These are phyloP conservation scores for Dryomyza anilis DNA, from an alignment of 2,888 invertebrate species.

Conservation along the genomic window DNA sequence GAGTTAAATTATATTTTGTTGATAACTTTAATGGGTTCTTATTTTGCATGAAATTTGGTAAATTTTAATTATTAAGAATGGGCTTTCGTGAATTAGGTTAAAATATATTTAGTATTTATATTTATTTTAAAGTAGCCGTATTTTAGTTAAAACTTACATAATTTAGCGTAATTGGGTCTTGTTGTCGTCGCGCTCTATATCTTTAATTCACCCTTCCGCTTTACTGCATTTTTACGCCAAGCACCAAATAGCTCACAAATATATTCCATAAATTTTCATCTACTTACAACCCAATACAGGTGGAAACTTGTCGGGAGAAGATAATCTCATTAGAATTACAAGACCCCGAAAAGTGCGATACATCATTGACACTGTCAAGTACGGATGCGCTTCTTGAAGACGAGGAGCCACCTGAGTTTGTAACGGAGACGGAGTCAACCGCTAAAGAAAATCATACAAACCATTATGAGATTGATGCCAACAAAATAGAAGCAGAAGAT, in stretches of 20 bases:
- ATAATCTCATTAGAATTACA: conserved; percentile 86
- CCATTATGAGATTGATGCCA: conserved; percentile 27
- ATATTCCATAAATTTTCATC: conserved; percentile 44
- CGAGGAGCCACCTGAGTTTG: not conserved
- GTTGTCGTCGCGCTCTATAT: too few relatives aligned
- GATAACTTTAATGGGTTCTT: too few relatives aligned
- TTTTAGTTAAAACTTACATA: too few relatives aligned
- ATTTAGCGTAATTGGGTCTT: too few relatives aligned
- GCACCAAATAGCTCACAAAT: conserved; percentile 20
- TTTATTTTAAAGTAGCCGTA: too few relatives aligned
- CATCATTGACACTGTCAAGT: conserved; percentile 28
- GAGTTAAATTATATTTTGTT: too few relatives aligned
- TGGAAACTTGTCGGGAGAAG: conserved; percentile 89
- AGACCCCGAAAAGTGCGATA: conserved; percentile 61
- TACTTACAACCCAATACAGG: conserved; percentile 62
- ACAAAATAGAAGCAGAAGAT: conserved; percentile 18
- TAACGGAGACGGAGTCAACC: not conserved
- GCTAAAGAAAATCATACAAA: conserved; percentile 22
- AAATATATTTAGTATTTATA: too few relatives aligned
- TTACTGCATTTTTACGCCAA: not conserved
- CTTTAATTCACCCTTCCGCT: not conserved
- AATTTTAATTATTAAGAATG: too few relatives aligned
- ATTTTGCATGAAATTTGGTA: too few relatives aligned
- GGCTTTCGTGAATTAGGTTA: too few relatives aligned
- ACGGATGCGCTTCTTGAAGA: conserved; percentile 4